Base-by-base conservation (phyloP, 1,140 invertebrate species). In the Penaeus vannamei region DNA sequence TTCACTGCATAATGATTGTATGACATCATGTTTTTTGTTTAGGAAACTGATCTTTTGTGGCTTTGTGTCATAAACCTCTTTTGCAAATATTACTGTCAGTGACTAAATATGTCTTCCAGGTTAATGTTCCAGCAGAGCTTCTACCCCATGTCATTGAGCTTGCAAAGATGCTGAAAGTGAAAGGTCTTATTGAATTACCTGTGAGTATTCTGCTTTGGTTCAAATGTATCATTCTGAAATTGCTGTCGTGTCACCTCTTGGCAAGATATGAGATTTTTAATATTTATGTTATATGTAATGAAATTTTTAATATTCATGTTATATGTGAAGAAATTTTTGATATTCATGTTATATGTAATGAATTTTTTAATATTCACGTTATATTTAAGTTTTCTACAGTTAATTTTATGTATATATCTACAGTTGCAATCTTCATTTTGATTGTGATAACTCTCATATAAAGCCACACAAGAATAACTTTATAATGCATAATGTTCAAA, bases 171-270 rank as follows among this genome's bases (percentile, higher is more conserved):
- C 87, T 89, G 42, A 84, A 89, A 23, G 87, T 89, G 5, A 89
- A 89, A 59, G 87, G 87, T 8, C 87, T 89, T n/a, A 85, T 89
- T 59, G 83, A 89, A 80, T 83, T 89, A 42, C 87, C 87, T 29
- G 87, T 89, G 26, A 85, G 87, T 89, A 64, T 12, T 23, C 59
- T 22, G 60, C 10, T 20, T 22, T n/a, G 2, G 12, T 36, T 66
- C 0, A 80, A 10, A 36, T 46, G 29, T 81, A 81, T 46, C 10
- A 53, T 53, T 53, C 5, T 14, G 17, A 17, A 53, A 26, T 83
- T 83, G 59, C 42, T 29, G 12, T 12, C 12, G n/a, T 32, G 72
- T 26, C n/a, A 32, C 2, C n/a, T 3, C 17, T n/a, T 72, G 69
- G 23, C 36, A 26, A 14, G 1, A 36, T 29, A 2, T 72, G 23